Conservation (phyloP, 2,113 vertebrate species). For the Leptobrachium ailaonicum region DNA sequence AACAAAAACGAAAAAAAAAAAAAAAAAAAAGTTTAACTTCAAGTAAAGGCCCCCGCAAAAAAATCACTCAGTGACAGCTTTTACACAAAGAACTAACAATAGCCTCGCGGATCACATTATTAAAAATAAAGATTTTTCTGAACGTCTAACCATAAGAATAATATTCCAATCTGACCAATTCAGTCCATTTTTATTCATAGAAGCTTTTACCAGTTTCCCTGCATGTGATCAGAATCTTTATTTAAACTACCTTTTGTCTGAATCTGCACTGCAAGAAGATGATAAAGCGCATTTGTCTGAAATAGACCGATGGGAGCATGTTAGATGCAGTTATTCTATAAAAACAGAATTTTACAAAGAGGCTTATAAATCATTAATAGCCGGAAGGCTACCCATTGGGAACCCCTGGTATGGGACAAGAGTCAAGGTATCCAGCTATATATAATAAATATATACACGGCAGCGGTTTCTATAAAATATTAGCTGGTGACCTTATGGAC, state of each 20-base stretch:
- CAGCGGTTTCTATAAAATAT: no score
- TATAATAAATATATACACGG: no score
- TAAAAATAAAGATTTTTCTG: not conserved
- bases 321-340: conserved; percentile 5
- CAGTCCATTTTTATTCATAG: not conserved
- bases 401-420: no score
- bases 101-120: not conserved
- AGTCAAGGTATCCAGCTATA: no score
- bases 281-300: not conserved
- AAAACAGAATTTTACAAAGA: conserved; percentile 10
- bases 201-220: no score
- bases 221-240: no score
- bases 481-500: no score
- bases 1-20: not conserved
- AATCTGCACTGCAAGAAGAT: not conserved
- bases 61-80: not conserved
- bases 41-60: not conserved
- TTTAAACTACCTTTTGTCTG: not conserved
- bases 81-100: not conserved
- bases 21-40: not conserved
- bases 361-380: not conserved
- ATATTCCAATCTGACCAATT: not conserved
- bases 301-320: not conserved
- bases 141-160: not conserved
- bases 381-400: no score